phyloP scores from a whole-genome alignment of 2,888 invertebrate species.

The Phoenoteleia sp. region DNA sequence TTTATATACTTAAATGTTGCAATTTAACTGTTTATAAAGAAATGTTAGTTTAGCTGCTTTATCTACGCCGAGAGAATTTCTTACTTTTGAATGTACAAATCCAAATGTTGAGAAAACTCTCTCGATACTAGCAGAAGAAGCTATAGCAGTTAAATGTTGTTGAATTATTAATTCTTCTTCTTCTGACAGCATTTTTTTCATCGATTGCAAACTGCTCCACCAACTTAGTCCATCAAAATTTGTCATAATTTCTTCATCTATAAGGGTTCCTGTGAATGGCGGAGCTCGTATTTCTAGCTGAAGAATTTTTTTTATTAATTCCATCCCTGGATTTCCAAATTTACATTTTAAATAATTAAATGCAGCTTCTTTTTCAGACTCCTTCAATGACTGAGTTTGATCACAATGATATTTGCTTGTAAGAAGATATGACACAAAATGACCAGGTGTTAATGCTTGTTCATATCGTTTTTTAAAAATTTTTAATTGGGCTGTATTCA shows the following conservation, averaged over 20 bases:
- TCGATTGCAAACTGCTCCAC: slow-evolving; percentile 14
- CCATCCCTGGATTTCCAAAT: slow-evolving; percentile 2
- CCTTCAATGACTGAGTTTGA: neutral
- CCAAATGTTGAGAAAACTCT: slow-evolving; percentile 35
- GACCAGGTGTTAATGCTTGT: neutral
- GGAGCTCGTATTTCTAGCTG: slow-evolving; percentile 17
- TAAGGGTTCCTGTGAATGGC: slow-evolving; percentile 34
- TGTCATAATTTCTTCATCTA: slow-evolving; percentile 12
- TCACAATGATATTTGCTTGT: slow-evolving; percentile 3
- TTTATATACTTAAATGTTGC: too few relatives aligned
- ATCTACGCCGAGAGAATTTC: slow-evolving; percentile 26
- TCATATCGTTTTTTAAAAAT: neutral
- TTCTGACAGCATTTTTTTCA: slow-evolving; percentile 14
- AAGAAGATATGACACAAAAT: slow-evolving; percentile 8
- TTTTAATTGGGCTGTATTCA: slow-evolving; percentile 1
- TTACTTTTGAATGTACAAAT: slow-evolving; percentile 20
- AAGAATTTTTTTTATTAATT: slow-evolving; percentile 27
- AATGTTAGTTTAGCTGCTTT: slow-evolving; percentile 25
- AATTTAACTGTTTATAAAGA: slow-evolving; percentile 16
- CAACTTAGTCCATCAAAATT: slow-evolving; percentile 4
- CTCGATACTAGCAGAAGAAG: slow-evolving; percentile 37
- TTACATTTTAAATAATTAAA: neutral
- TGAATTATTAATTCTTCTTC: slow-evolving; percentile 17
- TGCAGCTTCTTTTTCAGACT: neutral
- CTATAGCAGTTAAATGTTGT: slow-evolving; percentile 23